A percentile compares a stretch with the other conserved stretches of the same genome.
Conservation (phyloP, 2,113 vertebrate species). For the Bostrychus sinensis region DNA sequence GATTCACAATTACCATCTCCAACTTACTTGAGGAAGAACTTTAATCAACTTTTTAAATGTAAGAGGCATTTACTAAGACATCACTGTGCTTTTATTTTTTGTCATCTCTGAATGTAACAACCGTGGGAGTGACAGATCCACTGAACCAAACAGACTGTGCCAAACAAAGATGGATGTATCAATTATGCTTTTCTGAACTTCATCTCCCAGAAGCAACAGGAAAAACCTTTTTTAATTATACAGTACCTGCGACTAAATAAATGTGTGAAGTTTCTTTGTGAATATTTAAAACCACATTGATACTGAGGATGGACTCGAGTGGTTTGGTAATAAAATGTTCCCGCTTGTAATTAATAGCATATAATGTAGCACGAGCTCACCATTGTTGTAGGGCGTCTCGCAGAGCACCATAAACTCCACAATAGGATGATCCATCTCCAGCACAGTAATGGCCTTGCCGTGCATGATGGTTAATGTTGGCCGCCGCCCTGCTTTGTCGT, state of each 20-base stretch:
- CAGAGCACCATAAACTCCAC: conserved; percentile 98
- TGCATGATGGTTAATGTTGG: conserved; percentile 98
- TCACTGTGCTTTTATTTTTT: not conserved
- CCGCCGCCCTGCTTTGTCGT: conserved; percentile 93
- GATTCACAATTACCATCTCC: no score
- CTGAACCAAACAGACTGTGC: not conserved
- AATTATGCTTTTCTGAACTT: conserved; percentile 6
- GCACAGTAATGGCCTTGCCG: conserved; percentile 95
- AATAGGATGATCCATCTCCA: conserved; percentile 98
- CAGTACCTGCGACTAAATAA: not conserved
- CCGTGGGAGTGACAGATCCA: not conserved
- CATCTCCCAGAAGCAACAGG: not conserved
- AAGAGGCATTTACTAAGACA: not conserved
- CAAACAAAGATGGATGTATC: conserved; percentile 6
- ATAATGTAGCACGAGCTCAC: conserved; percentile 75
- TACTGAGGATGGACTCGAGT: not conserved
- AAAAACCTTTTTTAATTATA: not conserved
- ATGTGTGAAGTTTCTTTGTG: not conserved
- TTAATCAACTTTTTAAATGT: not conserved
- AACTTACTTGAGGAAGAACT: no score
- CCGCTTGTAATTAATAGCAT: not conserved
- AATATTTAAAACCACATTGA: not conserved
- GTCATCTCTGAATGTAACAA: not conserved
- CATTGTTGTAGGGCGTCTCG: conserved; percentile 96
- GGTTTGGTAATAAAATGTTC: not conserved